Evolutionary conservation across 2,797 vertebrate species (phyloP).

Genomic region (Schizothorax lantsangensis): DNA sequence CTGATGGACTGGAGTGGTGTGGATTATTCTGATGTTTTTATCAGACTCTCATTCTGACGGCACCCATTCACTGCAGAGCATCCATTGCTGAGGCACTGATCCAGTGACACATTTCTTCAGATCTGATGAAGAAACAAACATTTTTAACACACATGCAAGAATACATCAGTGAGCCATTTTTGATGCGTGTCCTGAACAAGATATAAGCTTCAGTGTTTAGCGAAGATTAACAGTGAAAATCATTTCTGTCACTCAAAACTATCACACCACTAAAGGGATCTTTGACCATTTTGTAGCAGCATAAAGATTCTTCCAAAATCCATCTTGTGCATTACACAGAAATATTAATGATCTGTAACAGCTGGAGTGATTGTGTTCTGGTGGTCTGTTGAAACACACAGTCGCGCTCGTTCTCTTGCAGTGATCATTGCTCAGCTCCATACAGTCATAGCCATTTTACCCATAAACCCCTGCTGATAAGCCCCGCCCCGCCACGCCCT

Average conservation of each 20-base stretch:
- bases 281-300: neutral
- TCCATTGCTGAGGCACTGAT: neutral
- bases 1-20: neutral
- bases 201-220: neutral
- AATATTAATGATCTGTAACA: neutral
- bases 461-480: constrained; percentile 25
- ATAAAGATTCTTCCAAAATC: neutral
- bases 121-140: neutral
- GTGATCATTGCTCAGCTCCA: neutral
- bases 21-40: too few species aligned
- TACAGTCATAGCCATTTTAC: constrained; percentile 23
- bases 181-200: neutral
- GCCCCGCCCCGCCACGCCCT: neutral
- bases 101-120: neutral
- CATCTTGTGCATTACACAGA: neutral
- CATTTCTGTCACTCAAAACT: neutral
- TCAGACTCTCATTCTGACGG: too few species aligned
- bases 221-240: neutral
- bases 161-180: neutral
- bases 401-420: neutral
- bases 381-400: neutral
- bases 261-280: too few species aligned
- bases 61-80: too few species aligned
- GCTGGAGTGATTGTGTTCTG: neutral
- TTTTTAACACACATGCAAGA: neutral